Evolutionary conservation across 2,888 invertebrate species (phyloP), one percentile per base, ranked within the genome.

Genomic region (Trichogramma dendrolimi): DNA sequence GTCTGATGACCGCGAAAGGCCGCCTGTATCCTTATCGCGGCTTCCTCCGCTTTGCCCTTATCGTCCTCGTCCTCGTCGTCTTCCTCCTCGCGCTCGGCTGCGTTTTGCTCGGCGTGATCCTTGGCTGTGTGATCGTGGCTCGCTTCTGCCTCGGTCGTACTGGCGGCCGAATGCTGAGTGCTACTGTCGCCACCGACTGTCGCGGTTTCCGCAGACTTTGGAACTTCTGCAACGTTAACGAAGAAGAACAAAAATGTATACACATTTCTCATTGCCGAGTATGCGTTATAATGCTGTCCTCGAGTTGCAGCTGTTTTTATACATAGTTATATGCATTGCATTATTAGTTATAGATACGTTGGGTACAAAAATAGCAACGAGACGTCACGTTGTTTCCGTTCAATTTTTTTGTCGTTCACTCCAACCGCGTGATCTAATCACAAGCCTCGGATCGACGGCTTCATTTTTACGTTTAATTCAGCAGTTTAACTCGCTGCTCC

Each of bases 11-110:
- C 92, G 72, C 93, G 85, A 80, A 92, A 93, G 70, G 85, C 91
- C 73, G 94, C 93, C 79, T 94, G 94, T 81, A 94, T 94, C 83
- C 90, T 92, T 56, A 88, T 89, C 67, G 92, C 93, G 68, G 94
- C 94, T 67, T 86, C 81, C 66, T 84, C 74, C 60, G 70, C 68
- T 52, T 67, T 70, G 40, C 71, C 70, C 63, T 61, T 49, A 27
- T 46, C 53, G 41, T 51, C 46, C 8, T 58, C 10, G 38, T 27
- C 50, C 48, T 14, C 61, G 61, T 67, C 44, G 47, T 39, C 53
- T 56, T 39, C 55, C 14, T 60, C 47, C 47, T 51, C 53, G 50
- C 60, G 50, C 46, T 61, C 56, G 38, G 44, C 42, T 41, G 60
- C 57, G 51, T 61, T 52, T 48, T 48, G 55, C 4, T 39, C 62